Evolutionary conservation across 2,113 vertebrate genomes (phyloP), one percentile per base, ranked within the genome.

Genomic region (Nannobrachium achirus): DNA sequence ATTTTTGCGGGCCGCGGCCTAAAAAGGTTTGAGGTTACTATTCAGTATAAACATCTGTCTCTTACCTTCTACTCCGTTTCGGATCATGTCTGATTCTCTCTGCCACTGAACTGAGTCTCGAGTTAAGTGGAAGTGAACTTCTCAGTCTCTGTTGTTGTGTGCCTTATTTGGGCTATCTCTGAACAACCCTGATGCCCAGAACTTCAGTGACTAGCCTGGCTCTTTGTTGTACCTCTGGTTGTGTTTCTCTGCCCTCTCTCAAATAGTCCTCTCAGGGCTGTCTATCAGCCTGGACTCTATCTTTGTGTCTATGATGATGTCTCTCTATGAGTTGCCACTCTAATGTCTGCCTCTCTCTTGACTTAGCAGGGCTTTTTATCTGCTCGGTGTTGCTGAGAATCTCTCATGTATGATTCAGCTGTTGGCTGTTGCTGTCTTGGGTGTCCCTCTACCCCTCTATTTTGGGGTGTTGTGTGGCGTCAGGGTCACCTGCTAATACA

Each of bases 21-120:
- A n/a, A n/a, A n/a, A n/a, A n/a, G n/a, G n/a, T n/a, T n/a, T n/a
- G n/a, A n/a, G n/a, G n/a, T n/a, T n/a, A n/a, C 25, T 33, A 33
- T 33, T 33, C 25, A 33, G 25, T 33, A 33, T 13, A 38, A 1
- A 56, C 3, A 13, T 50, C 16, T 16, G 16, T 10, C 15, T 85
- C 91, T 92, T 92, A 92, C 91, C 91, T 92, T 92, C 89, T 51
- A 78, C n/a, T 8, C 63, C 65, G 50, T 67, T 71, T 71, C 72
- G 78, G 42, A 88, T 83, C 89, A 90, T 92, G 67, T 60, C 71
- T 82, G 62, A 15, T 44, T 76, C 38, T 81, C 16, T 11, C 16
- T 7, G 10, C 38, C 25, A 33, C 25, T 33, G 25, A 33, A n/a
- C 45, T 81, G 60, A 41, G 50, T 78, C 69, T 65, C 55, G 68